phyloP scores from a whole-genome alignment of 2,797 vertebrate species.

The Poecilia gillii region DNA sequence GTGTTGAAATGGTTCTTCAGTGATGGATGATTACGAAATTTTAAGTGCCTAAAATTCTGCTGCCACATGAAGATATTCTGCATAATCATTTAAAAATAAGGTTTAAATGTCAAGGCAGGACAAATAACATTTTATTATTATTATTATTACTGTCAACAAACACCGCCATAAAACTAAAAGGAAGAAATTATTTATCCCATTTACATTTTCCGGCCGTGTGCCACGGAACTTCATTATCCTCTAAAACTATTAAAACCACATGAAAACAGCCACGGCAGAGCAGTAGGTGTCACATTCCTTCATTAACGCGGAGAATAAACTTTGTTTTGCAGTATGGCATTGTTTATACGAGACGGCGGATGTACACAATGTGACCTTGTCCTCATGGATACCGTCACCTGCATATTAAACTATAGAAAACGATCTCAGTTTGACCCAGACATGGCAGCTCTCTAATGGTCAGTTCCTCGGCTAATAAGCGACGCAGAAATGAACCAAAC shows the following conservation, averaged over 20 bases:
- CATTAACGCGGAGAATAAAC: conserved; percentile 22
- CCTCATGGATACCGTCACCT: conserved; percentile 18
- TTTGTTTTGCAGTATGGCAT: conserved; percentile 15
- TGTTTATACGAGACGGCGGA: conserved; percentile 22
- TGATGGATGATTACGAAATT: not conserved
- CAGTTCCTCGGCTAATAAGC: conserved; percentile 13
- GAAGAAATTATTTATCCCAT: not conserved
- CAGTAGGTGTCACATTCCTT: conserved; percentile 24
- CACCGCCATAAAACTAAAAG: conserved; percentile 4
- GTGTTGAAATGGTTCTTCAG: not conserved
- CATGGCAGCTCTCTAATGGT: conserved; percentile 13
- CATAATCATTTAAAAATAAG: not conserved
- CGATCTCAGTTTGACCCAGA: conserved; percentile 22
- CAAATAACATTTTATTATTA: not conserved
- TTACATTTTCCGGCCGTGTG: not conserved
- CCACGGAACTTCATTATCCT: conserved; percentile 20
- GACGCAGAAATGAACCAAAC: not conserved
- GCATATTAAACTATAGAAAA: conserved; percentile 24
- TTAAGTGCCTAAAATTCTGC: not conserved
- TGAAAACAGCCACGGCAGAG: not conserved
- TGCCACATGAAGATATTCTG: not conserved
- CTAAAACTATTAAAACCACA: conserved; percentile 25
- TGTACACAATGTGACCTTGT: conserved; percentile 20
- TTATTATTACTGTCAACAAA: not conserved
- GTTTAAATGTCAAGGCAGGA: conserved; percentile 1